Evolutionary conservation across 1,140 invertebrate genomes (phyloP).

Genomic region (honey bee (Apis mellifera)): DNA sequence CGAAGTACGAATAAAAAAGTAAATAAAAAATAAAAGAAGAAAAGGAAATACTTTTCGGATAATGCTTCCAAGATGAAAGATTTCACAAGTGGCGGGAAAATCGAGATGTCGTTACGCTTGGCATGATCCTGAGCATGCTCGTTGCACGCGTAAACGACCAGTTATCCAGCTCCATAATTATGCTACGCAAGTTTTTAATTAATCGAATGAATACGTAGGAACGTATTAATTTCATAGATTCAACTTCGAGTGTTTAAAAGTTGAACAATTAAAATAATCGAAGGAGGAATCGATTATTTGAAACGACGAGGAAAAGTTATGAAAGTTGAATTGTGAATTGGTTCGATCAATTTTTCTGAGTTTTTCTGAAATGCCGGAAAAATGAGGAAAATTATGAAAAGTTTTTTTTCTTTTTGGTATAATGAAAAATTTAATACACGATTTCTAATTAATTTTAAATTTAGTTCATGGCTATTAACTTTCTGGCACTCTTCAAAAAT

Average conservation of each 20-base stretch:
- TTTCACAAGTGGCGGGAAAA: conserved; percentile 14
- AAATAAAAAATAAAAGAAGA: background rate
- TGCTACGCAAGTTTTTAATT: conserved; percentile 14
- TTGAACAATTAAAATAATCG: background rate
- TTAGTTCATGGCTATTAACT: too few relatives aligned
- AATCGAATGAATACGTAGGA: background rate
- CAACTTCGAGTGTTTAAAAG: background rate
- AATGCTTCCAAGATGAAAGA: background rate
- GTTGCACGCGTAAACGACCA: conserved; percentile 29
- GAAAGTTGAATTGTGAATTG: too few relatives aligned
- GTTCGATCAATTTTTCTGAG: too few relatives aligned
- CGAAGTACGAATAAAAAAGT: background rate
- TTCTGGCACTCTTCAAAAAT: too few relatives aligned
- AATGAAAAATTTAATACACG: too few relatives aligned
- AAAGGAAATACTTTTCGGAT: background rate
- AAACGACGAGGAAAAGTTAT: too few relatives aligned
- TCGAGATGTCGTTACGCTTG: conserved; percentile 22
- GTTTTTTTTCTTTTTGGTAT: too few relatives aligned
- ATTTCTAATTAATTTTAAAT: too few relatives aligned
- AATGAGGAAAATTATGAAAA: too few relatives aligned
- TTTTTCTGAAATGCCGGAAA: too few relatives aligned
- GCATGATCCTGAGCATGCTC: conserved; percentile 6
- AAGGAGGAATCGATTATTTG: background rate
- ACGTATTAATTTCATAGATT: background rate
- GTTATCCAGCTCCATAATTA: conserved; percentile 27